These are phyloP conservation scores for Pararge aegeria DNA, from an alignment of 1,140 invertebrate genomes.

Conservation along the genomic window DNA sequence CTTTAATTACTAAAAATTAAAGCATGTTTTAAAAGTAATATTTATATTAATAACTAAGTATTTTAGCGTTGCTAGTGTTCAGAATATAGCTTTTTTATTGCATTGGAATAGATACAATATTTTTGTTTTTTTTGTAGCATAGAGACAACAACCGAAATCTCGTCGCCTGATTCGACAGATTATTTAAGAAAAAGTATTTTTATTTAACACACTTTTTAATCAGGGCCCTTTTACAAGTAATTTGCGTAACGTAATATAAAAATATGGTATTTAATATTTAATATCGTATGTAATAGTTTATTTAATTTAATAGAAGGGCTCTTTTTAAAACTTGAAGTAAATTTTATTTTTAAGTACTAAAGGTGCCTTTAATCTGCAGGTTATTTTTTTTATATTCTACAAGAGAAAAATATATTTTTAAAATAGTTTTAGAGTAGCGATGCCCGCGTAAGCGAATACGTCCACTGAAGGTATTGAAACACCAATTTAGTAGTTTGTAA, in stretches of 20 bases:
- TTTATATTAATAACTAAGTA: constrained; percentile 3
- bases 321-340: not conserved
- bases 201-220: not conserved
- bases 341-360: not conserved
- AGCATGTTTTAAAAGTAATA: constrained; percentile 16
- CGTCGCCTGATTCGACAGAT: constrained; percentile 20
- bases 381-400: constrained; percentile 1
- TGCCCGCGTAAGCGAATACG: constrained; percentile 61
- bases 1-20: constrained; percentile 11
- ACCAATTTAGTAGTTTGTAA: constrained; percentile 56
- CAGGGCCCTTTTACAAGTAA: not conserved
- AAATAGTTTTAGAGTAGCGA: constrained; percentile 24
- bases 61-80: not conserved
- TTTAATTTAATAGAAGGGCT: not conserved
- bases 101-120: constrained; percentile 17
- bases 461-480: constrained; percentile 72
- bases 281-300: too few relatives aligned
- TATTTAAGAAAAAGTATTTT: constrained; percentile 5
- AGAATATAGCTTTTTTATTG: constrained; percentile 2
- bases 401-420: constrained; percentile 14
- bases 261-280: too few relatives aligned
- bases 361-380: constrained; percentile 24
- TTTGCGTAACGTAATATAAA: not conserved
- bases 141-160: constrained; percentile 15
- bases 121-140: constrained; percentile 25